Base-by-base conservation (phyloP, 2,797 vertebrate genomes). In the Squalus acanthias region DNA sequence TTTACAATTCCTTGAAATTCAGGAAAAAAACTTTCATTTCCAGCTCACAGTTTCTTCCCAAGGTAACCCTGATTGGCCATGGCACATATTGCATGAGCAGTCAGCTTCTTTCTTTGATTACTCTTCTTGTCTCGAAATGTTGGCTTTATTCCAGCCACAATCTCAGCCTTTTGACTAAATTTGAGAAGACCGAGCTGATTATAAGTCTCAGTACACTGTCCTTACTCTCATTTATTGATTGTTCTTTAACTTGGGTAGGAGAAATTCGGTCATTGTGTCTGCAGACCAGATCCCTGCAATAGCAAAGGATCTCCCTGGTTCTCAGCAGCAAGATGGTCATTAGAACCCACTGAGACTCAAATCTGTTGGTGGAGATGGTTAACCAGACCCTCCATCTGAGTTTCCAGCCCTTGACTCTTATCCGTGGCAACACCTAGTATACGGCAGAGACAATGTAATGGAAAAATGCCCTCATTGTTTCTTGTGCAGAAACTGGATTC, bases 1-100 rank as follows among this genome's bases (percentile, higher is more conserved):
- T 3, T 87, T 87, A 26, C 13, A 50, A 50, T 46, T 39, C 22
- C 82, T 17, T 46, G 8, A n/a, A 46, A 87, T 50, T 87, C 50
- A 1, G 17, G 29, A 76, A 76, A 87, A 87, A 87, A 87, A 46
- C 20, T 22, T 53, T 87, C 39, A 87, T 24, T 87, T 50, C n/a
- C 82, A 39, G 5, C 50, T 87, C 82, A 57, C 53, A 9, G 39
- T 87, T 50, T 87, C 82, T 20, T 50, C 82, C 50, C 70, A 20
- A 96, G 74, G 33, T 96, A 96, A 22, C 76, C 53, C 53, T 63
- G 69, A 63, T 57, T 69, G 26, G 95, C 95, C 95, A 96, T 69
- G 29, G 76, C 76, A n/a, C 22, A 63, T n/a, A 88, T 85, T 24
- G 46, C 69, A 33, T 89, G 74, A 24, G 57, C n/a, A 46, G 76